Evolutionary conservation across 2,797 vertebrate species (phyloP), one percentile per base, ranked within the genome.

Genomic region (Limnodromus scolopaceus): DNA sequence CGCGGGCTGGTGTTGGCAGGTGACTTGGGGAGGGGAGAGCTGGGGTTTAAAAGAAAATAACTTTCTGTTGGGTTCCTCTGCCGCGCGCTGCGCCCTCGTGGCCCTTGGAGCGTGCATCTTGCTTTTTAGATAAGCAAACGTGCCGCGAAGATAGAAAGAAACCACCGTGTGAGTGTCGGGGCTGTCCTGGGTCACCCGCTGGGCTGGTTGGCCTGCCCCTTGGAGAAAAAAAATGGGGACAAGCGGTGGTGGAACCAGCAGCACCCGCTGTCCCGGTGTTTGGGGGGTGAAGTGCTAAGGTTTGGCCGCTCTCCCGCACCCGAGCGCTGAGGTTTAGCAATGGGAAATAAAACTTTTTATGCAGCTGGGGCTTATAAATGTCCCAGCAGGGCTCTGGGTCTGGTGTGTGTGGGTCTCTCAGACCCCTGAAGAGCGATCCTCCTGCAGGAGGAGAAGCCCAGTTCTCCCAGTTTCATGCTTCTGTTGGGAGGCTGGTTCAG

Each of bases 61-160:
- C 72, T 92, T 85, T 61, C 41, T 49, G 64, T 57, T 61, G 65
- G 68, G 75, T 65, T 92, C 72, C 69, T 87, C 32, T 84, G 60
- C 17, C 1, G n/a, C 28, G 38, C 68, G 82, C 94, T 86, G 91
- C 64, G 11, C 87, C 75, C 76, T 63, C 79, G 43, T 1, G 72
- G 89, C 53, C 0, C 75, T 75, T 3, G 1, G 34, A 74, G 39
- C 0, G 0, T 13, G 28, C 6, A 11, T 38, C 91, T 96, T 96
- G 95, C 95, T 83, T 74, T 61, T 3, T 32, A 97, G 96, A 97
- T 97, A 97, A 97, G 95, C 80, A 80, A 64, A 70, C 12, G 16
- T 77, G 74, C 85, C 25, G 53, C 3, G 1, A 70, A 95, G 82
- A 93, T 84, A 95, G 93, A 64, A 87, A 77, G 87, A 90, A 13